Evolutionary conservation across 2,888 invertebrate genomes (phyloP), one percentile per base, ranked within the genome.

Genomic region (Eledona agricola): DNA sequence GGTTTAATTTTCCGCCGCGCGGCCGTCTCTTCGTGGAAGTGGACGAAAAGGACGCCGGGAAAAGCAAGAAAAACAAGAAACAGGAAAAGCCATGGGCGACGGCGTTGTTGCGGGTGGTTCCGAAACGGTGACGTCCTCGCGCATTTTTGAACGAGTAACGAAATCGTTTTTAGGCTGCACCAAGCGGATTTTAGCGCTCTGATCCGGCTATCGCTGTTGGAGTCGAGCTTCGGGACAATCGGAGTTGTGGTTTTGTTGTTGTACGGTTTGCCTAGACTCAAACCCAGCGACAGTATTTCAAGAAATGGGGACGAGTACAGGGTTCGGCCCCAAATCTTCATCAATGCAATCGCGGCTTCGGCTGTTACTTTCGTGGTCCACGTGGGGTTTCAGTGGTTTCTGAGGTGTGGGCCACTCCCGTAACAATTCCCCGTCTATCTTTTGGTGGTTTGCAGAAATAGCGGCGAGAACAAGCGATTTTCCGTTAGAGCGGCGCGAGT

Each of bases 271-370:
- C n/a, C n/a, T n/a, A n/a, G n/a, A n/a, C n/a, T n/a, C n/a, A n/a
- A n/a, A n/a, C n/a, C n/a, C n/a, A 65, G 51, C 4, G 70, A 70
- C 42, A 56, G 51, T 28, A 54, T 70, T 12, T 58, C 42, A 9
- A 9, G 35, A 4, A 50, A 51, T 25, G n/a, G n/a, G n/a, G 9
- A 35, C 3, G 28, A 54, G 1, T 65, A 63, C 35, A 40, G 49
- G 6, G 51, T 65, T 4, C 17, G 57, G 26, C 1, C 1, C 2
- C 22, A 53, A 4, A 26, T 56, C 3, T 5, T 63, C 11, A 51
- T 55, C 42, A 51, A 50, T n/a, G 53, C 63, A 9, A 22, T 64
- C 15, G 45, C 37, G 11, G 57, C 55, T 22, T 50, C 57, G 16
- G 10, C 40, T 1, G 11, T 57, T 3, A 55, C 63, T 1, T 63